phyloP scores from a whole-genome alignment of 2,888 invertebrate genomes.

The Polydrusus tereticollis region DNA sequence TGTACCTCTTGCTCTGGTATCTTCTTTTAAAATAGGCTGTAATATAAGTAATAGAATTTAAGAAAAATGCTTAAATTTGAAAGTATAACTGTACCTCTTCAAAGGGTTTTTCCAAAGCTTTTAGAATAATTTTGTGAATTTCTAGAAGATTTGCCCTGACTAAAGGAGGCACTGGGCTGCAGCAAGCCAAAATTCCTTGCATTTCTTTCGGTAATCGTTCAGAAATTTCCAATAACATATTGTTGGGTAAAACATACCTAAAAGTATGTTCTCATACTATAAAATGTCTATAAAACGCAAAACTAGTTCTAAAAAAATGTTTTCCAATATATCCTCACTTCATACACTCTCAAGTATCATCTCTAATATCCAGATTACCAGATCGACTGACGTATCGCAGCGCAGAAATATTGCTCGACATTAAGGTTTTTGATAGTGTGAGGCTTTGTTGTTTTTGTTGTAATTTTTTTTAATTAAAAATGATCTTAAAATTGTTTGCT shows the following conservation, averaged over 20 bases:
- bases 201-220: conserved; percentile 90
- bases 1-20: conserved; percentile 62
- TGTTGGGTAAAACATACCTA: conserved; percentile 94
- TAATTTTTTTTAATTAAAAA: no score
- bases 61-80: not conserved
- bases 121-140: conserved; percentile 77
- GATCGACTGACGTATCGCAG: no score
- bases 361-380: no score
- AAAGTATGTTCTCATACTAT: conserved; percentile 55
- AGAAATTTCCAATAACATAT: conserved; percentile 92
- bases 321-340: no score
- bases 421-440: no score
- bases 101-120: conserved; percentile 78
- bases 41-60: conserved; percentile 19
- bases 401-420: no score
- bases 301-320: no score
- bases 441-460: no score
- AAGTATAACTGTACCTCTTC: conserved; percentile 68
- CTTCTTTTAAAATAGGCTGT: conserved; percentile 69
- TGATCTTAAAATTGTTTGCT: no score
- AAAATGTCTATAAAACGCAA: no score
- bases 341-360: no score
- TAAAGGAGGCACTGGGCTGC: conserved; percentile 90
- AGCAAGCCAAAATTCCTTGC: conserved; percentile 93
- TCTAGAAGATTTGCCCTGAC: conserved; percentile 70